Percentiles rank a stretch among this genome's conserved stretches.
Evolutionary conservation across 2,113 vertebrate genomes (phyloP).

Genomic region (Recurvirostra avosetta): DNA sequence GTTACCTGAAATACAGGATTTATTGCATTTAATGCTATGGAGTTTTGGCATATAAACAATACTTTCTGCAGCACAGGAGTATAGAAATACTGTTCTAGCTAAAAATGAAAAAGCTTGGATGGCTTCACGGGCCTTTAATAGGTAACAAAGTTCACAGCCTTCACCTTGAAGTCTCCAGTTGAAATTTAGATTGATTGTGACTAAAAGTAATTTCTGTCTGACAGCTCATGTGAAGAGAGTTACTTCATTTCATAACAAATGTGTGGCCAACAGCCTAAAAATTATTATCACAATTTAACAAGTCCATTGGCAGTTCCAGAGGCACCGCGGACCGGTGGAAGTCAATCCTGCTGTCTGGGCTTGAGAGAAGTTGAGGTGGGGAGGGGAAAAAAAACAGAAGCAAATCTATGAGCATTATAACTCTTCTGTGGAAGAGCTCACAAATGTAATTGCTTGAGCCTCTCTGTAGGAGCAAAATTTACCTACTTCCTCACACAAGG

Average conservation of each 20-base stretch:
- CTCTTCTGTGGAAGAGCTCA: neutral
- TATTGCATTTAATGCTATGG: neutral
- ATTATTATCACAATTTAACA: slow-evolving; percentile 8
- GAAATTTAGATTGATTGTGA: slow-evolving; percentile 22
- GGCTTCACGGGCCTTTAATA: neutral
- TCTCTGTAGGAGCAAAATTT: neutral
- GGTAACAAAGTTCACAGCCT: neutral
- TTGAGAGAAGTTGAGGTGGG: neutral
- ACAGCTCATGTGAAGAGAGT: slow-evolving; percentile 18
- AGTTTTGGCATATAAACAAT: neutral
- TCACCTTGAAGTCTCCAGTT: slow-evolving; percentile 29
- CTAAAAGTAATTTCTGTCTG: slow-evolving; percentile 15
- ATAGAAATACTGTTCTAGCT: neutral
- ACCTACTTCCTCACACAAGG: neutral
- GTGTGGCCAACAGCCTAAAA: slow-evolving; percentile 8
- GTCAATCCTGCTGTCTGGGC: neutral
- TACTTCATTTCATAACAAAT: slow-evolving; percentile 17
- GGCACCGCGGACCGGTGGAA: neutral
- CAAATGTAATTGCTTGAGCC: neutral
- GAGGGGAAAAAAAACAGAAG: neutral
- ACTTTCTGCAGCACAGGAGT: neutral
- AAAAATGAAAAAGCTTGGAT: neutral
- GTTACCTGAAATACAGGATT: neutral
- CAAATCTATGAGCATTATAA: neutral
- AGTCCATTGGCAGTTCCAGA: neutral